Percentiles rank a stretch among this genome's conserved stretches.
Evolutionary conservation across 2,113 vertebrate species (phyloP).

Genomic region (Acanthochromis polyacanthus): DNA sequence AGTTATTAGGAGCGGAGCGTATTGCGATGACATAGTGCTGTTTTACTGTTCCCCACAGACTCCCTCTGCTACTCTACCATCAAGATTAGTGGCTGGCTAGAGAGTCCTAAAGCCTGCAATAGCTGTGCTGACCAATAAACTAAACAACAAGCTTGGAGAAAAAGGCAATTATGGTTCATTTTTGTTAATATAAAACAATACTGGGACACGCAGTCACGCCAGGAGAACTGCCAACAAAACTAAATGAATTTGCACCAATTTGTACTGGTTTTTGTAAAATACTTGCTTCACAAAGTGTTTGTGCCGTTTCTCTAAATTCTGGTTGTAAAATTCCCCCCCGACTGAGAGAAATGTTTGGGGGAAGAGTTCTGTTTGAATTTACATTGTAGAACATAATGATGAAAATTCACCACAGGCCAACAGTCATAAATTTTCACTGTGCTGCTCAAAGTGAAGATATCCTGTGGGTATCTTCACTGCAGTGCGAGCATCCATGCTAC

Average conservation of each 20-base stretch:
- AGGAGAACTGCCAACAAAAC: slow-evolving; percentile 21
- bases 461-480: slow-evolving; percentile 64
- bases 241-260: slow-evolving; percentile 36
- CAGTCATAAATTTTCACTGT: slow-evolving; percentile 46
- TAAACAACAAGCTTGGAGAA: slow-evolving; percentile 63
- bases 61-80: slow-evolving; percentile 41
- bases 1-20: slow-evolving; percentile 68
- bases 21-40: slow-evolving; percentile 65
- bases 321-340: neutral
- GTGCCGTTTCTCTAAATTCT: slow-evolving; percentile 49
- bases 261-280: slow-evolving; percentile 29
- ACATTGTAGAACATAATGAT: slow-evolving; percentile 52
- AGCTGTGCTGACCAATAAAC: slow-evolving; percentile 70
- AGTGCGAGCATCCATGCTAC: slow-evolving; percentile 51
- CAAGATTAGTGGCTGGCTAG: slow-evolving; percentile 68
- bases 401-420: slow-evolving; percentile 61
- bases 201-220: slow-evolving; percentile 1
- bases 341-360: slow-evolving; percentile 27
- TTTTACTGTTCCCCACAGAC: slow-evolving; percentile 71
- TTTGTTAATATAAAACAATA: slow-evolving; percentile 55
- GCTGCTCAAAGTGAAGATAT: slow-evolving; percentile 58
- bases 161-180: slow-evolving; percentile 54
- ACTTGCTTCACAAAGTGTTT: slow-evolving; percentile 12
- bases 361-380: slow-evolving; percentile 49
- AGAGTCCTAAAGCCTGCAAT: slow-evolving; percentile 69